Evolutionary conservation across 2,888 invertebrate genomes (phyloP), one percentile per base, ranked within the genome.

Genomic region (Hemaris fuciformis): DNA sequence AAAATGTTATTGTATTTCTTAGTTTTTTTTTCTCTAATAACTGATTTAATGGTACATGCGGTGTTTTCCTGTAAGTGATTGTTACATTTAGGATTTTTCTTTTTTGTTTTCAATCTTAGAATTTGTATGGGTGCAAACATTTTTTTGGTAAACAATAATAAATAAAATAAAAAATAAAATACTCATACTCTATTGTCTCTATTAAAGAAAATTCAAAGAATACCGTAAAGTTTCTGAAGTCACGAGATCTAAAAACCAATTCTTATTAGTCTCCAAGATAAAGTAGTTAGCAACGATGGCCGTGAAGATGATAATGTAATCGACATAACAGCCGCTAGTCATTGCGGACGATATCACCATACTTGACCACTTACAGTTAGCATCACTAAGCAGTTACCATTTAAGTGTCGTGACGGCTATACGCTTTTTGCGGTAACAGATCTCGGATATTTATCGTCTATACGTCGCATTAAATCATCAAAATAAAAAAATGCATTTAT

Each of bases 401-500:
- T 80, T 81, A 83, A 79, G 81, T 80, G 76, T 74, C 77, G 70
- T 74, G 70, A 70, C 70, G 64, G 64, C 72, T 53, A 31, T 31
- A 71, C 71, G 57, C 78, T 84, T 83, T 84, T 84, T 84, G 75
- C 75, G 69, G 64, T 72, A 70, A 70, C 27, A 53, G 18, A 79
- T 73, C 75, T 74, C 66, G 15, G 72, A 74, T 71, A 75, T 81
- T 81, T 81, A 82, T 81, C 75, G 72, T 68, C 69, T 76, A 78
- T 78, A 75, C 70, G 69, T 80, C 83, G 83, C 79, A 84, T 82
- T 45, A 23, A 46, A 77, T 68, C 74, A 73, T 75, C 73, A 79
- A 83, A 85, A 84, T 74, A 80, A 85, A 87, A n/a, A 85, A 85
- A 82, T 83, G 81, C 82, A 78, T 78, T 81, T 73, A 64, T 72